These are phyloP conservation scores for Subacronicta megacephala DNA, from an alignment of 2,888 invertebrate genomes.

Conservation along the genomic window DNA sequence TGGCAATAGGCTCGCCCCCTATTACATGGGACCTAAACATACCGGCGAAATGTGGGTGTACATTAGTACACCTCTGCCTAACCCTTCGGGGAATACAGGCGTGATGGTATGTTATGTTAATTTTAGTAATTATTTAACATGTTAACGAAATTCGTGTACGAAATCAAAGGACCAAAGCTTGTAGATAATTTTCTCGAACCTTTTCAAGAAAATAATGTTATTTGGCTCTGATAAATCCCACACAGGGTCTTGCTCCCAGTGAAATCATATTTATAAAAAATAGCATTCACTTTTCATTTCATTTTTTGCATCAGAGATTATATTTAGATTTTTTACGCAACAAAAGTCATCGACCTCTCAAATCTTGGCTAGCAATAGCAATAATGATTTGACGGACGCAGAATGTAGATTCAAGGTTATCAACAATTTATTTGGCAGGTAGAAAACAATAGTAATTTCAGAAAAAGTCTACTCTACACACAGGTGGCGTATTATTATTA, in stretches of 20 bases:
- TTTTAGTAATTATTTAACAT: too few species aligned
- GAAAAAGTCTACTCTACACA: not conserved
- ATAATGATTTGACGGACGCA: slow-evolving; percentile 40
- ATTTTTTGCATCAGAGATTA: slow-evolving; percentile 54
- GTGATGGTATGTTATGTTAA: too few species aligned
- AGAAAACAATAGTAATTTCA: slow-evolving; percentile 45
- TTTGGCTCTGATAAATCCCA: not conserved
- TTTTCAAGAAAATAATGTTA: not conserved
- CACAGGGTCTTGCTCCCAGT: not conserved
- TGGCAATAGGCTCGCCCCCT: too few species aligned
- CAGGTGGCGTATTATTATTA: rapidly evolving
- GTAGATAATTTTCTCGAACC: too few species aligned
- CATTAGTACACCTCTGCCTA: too few species aligned
- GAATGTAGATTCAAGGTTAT: slow-evolving; percentile 53
- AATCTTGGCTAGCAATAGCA: slow-evolving; percentile 53
- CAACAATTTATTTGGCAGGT: slow-evolving; percentile 50
- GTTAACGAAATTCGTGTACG: too few species aligned
- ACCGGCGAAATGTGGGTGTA: too few species aligned
- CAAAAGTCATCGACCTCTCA: slow-evolving; percentile 55
- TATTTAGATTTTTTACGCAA: slow-evolving; percentile 62
- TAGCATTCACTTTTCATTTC: slow-evolving; percentile 44
- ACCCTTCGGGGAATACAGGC: too few species aligned
- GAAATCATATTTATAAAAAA: slow-evolving; percentile 20
- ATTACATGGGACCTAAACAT: too few species aligned
- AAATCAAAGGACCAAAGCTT: too few species aligned